Evolutionary conservation across 2,888 invertebrate species (phyloP).

Genomic region (Labia minor): DNA sequence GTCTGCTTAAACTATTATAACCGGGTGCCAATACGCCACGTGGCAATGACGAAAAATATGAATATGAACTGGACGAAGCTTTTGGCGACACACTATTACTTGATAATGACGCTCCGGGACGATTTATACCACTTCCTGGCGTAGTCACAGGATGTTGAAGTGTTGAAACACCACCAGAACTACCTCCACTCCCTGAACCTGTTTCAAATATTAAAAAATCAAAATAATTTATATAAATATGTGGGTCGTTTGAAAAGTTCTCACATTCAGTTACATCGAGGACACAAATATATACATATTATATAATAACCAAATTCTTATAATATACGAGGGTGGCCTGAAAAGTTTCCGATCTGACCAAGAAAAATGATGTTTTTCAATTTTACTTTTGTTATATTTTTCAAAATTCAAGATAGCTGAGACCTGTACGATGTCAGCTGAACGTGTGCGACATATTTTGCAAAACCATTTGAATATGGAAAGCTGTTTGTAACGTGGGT

Average conservation of each 20-base stretch:
- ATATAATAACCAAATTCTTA: no score
- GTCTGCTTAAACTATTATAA: constrained; percentile 39
- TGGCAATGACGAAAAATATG: constrained; percentile 41
- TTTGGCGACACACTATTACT: constrained; percentile 20
- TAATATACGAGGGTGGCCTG: no score
- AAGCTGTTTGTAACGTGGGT: no score
- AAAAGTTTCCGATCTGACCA: no score
- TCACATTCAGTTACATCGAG: no score
- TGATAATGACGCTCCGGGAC: constrained; percentile 13
- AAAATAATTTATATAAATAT: constrained; percentile 33
- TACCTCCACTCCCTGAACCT: constrained; percentile 26
- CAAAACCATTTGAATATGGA: no score
- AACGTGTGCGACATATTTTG: no score
- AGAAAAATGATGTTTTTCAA: no score
- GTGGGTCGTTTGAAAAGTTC: constrained; percentile 31
- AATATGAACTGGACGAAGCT: constrained; percentile 22
- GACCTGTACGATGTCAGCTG: no score
- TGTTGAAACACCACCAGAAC: constrained; percentile 24
- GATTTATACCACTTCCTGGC: constrained; percentile 17
- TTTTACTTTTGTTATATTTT: no score
- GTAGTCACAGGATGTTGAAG: constrained; percentile 21
- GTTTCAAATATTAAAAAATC: constrained; percentile 30
- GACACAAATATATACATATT: no score
- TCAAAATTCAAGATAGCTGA: no score
- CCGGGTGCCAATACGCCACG: constrained; percentile 38